Conservation (phyloP, 2,797 vertebrate species). For the Aselliscus stoliczkanus region DNA sequence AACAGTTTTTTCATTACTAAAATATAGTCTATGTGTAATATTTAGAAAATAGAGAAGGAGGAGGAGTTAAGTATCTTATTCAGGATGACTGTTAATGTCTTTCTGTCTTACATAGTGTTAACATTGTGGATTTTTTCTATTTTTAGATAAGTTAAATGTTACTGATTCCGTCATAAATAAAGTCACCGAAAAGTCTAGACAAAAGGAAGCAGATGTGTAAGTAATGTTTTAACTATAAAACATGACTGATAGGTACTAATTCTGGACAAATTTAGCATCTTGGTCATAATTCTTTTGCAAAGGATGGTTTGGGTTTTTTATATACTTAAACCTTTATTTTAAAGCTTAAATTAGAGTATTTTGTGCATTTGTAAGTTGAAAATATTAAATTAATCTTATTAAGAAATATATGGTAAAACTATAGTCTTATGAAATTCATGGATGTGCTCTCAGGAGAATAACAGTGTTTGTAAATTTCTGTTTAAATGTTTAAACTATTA, state of each 20-base stretch:
- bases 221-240: constrained; percentile 76
- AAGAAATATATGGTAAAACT: background rate
- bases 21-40: background rate
- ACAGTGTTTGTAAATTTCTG: background rate
- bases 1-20: background rate
- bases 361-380: background rate
- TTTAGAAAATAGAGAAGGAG: background rate
- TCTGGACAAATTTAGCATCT: background rate
- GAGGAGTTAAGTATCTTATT: background rate
- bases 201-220: constrained; percentile 91
- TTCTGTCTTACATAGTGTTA: constrained; percentile 13
- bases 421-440: background rate
- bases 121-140: background rate
- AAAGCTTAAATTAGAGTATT: background rate
- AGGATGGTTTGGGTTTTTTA: background rate
- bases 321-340: background rate
- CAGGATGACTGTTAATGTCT: background rate
- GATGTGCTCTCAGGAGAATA: background rate
- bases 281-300: background rate
- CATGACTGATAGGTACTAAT: background rate
- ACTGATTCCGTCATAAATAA: constrained; percentile 93
- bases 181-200: constrained; percentile 90
- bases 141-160: constrained; percentile 89
- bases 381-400: background rate
- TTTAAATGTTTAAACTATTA: background rate